Evolutionary conservation across 2,113 vertebrate species (phyloP).

Genomic region (Hemicordylus capensis): DNA sequence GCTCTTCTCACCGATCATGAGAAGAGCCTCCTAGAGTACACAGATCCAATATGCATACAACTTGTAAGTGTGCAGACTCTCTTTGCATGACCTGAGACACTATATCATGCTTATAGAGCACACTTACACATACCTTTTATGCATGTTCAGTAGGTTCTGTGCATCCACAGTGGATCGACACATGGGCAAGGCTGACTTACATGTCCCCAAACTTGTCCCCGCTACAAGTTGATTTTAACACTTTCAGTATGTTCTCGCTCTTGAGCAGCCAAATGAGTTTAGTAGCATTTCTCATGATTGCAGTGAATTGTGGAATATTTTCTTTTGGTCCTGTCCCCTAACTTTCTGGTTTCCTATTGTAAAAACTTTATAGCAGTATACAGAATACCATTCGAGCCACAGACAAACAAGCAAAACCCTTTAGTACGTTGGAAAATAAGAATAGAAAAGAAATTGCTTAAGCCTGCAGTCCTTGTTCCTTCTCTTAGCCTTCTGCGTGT

Average conservation of each 20-base stretch:
- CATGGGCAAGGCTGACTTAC: no score
- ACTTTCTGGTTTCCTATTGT: constrained; percentile 6
- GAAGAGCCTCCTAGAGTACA: no score
- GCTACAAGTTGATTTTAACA: neutral
- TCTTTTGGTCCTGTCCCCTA: neutral
- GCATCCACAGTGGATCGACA: no score
- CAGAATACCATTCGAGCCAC: neutral
- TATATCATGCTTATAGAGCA: no score
- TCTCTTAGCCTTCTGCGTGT: neutral
- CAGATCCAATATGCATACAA: no score
- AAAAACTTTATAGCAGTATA: neutral
- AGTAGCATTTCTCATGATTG: neutral
- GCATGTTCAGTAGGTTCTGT: no score
- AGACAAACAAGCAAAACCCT: neutral
- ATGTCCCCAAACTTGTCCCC: no score
- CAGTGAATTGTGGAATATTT: neutral
- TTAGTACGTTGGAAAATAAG: neutral
- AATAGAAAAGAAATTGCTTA: fast-evolving
- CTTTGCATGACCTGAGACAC: no score
- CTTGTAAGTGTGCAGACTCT: no score
- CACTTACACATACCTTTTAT: no score
- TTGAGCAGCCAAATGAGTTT: neutral
- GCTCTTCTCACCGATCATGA: no score
- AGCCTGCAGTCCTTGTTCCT: neutral
- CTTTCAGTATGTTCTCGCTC: no score